A percentile compares a stretch with the other conserved stretches of the same genome.
Conservation (phyloP, 2,888 invertebrate genomes). For the Calameuta filiformis region DNA sequence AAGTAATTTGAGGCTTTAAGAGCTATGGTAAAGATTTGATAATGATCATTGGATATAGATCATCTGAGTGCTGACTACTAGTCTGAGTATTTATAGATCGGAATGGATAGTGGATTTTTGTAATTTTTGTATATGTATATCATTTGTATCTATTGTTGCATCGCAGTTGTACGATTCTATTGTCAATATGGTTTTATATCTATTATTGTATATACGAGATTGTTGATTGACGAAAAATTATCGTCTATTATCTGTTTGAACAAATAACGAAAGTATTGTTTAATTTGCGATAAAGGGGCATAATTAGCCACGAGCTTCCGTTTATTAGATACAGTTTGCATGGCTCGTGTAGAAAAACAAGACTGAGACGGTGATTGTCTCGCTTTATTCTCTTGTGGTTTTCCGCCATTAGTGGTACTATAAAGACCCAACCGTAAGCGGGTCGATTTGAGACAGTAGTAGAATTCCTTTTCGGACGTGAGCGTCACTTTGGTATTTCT, state of each 20-base stretch:
- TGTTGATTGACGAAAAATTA: neutral
- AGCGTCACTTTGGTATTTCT: neutral
- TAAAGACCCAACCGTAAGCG: neutral
- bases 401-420: neutral
- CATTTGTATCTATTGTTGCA: neutral
- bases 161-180: neutral
- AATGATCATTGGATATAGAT: neutral
- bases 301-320: neutral
- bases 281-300: neutral
- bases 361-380: neutral
- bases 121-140: neutral
- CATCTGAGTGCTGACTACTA: neutral
- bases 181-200: neutral
- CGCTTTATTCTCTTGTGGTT: neutral
- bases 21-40: neutral
- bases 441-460: neutral
- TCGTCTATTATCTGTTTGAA: neutral
- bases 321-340: neutral
- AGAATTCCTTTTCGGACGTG: neutral
- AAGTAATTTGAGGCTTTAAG: neutral
- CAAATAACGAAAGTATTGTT: neutral
- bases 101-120: neutral
- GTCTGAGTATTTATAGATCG: neutral
- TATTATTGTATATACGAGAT: neutral
- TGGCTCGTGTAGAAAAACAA: neutral